Conservation (phyloP, 2,888 invertebrate species). For the Chorisops tibialis region DNA sequence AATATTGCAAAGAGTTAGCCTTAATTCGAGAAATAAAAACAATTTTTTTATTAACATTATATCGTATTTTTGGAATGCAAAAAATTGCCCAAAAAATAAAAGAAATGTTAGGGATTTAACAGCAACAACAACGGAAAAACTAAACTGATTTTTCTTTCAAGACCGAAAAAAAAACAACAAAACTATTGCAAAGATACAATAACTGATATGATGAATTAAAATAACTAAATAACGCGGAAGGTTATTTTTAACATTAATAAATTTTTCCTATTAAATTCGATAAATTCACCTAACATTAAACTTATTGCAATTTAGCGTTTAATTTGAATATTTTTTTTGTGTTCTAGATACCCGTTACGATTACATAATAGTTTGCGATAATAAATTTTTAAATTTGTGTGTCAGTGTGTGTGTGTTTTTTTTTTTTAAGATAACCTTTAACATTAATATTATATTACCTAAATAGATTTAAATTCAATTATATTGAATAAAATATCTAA, state of each 20-base stretch:
- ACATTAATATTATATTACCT: too few species aligned
- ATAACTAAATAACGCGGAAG: neutral
- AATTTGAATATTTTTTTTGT: neutral
- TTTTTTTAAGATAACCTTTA: neutral
- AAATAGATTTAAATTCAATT: too few species aligned
- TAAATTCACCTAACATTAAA: constrained; percentile 7
- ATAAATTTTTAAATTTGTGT: neutral
- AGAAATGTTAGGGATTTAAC: too few species aligned
- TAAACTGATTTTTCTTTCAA: too few species aligned
- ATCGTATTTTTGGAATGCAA: too few species aligned
- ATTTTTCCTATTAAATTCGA: constrained; percentile 7
- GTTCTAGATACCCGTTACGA: constrained; percentile 8
- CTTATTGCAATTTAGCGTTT: constrained; percentile 2
- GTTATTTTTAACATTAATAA: neutral
- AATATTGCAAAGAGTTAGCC: too few species aligned
- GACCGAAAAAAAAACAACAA: neutral
- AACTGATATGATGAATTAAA: neutral
- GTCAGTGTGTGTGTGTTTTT: neutral
- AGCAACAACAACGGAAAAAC: too few species aligned
- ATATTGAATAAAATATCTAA: too few species aligned
- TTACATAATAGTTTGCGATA: constrained; percentile 12
- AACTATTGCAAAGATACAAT: neutral
- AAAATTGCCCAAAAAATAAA: too few species aligned
- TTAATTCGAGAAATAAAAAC: too few species aligned
- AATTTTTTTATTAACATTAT: too few species aligned